phyloP scores from a whole-genome alignment of 2,113 vertebrate genomes.

The Mobula birostris region DNA sequence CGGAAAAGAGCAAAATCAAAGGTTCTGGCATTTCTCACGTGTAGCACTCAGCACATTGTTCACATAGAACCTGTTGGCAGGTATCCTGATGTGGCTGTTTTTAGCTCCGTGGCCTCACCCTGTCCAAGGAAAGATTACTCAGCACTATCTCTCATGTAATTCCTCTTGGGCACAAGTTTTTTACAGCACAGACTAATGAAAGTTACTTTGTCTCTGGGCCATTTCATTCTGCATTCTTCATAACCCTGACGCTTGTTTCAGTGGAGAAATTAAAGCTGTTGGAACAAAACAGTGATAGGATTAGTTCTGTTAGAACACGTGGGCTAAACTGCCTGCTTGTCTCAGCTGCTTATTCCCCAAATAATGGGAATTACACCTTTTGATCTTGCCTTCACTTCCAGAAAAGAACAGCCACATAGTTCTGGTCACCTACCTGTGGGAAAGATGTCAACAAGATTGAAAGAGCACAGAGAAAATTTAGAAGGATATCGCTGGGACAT shows the following conservation, averaged over 20 bases:
- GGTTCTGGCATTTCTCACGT: not conserved
- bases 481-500: too few species aligned
- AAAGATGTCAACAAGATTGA: too few species aligned
- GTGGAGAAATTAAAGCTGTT: slow-evolving; percentile 23
- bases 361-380: not conserved
- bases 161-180: not conserved
- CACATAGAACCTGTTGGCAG: not conserved
- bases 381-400: not conserved
- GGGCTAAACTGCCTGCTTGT: not conserved
- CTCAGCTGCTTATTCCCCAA: not conserved
- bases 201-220: not conserved
- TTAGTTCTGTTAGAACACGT: not conserved
- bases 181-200: not conserved
- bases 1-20: not conserved
- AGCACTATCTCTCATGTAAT: slow-evolving; percentile 13
- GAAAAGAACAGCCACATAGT: not conserved
- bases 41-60: not conserved
- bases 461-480: too few species aligned
- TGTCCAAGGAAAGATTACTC: slow-evolving; percentile 5
- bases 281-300: not conserved
- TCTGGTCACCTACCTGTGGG: too few species aligned
- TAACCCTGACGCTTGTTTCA: not conserved
- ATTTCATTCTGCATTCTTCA: slow-evolving; percentile 1
- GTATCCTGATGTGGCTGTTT: not conserved
- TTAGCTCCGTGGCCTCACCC: slow-evolving; percentile 4